A percentile compares a stretch with the other conserved stretches of the same genome.
These are phyloP conservation scores for Drosophila kanapiae DNA, from an alignment of 1,140 invertebrate genomes.

Conservation along the genomic window DNA sequence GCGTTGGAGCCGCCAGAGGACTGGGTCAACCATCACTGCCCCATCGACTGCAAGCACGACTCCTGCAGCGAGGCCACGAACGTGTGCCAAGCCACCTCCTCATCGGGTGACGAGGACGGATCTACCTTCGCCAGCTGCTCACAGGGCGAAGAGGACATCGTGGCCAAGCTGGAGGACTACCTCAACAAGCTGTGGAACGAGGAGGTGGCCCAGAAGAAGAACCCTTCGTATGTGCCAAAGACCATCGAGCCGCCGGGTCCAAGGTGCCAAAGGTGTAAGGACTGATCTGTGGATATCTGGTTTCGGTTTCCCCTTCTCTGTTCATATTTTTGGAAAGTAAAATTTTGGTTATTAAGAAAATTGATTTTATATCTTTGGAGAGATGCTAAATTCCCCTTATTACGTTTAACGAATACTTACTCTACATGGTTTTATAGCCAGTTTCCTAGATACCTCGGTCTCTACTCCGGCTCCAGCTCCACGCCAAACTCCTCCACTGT, in stretches of 20 bases:
- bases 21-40: conserved; percentile 71
- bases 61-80: conserved; percentile 49
- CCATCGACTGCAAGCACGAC: conserved; percentile 61
- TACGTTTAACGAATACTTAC: too few species aligned
- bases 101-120: conserved; percentile 1
- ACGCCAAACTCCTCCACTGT: background rate
- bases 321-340: background rate
- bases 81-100: conserved; percentile 33
- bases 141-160: conserved; percentile 37
- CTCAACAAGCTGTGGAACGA: conserved; percentile 68
- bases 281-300: conserved; percentile 6
- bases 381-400: too few species aligned
- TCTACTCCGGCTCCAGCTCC: background rate
- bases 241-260: conserved; percentile 7
- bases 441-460: background rate
- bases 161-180: conserved; percentile 64
- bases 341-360: too few species aligned
- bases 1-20: conserved; percentile 40
- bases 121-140: conserved; percentile 48
- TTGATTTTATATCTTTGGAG: background rate
- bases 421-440: background rate
- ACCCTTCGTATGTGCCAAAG: conserved; percentile 30
- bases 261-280: conserved; percentile 28
- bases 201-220: conserved; percentile 58
- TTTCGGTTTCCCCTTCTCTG: conserved; percentile 1